phyloP scores from a whole-genome alignment of 1,140 invertebrate genomes.

The Stegodyphus dumicola region DNA sequence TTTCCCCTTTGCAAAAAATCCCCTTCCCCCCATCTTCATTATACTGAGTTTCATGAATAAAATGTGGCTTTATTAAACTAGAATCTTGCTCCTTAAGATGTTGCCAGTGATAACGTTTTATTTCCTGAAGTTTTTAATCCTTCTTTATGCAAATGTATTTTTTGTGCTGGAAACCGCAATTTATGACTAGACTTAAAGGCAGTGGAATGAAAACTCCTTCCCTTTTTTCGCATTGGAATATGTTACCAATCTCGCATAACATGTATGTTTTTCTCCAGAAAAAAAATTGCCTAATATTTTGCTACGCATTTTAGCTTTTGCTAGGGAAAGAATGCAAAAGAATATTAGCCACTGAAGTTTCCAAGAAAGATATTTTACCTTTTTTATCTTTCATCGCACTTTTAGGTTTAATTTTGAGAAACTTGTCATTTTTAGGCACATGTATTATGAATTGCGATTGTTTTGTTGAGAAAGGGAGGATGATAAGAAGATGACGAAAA shows the following conservation, averaged over 20 bases:
- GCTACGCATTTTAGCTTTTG: too few relatives aligned
- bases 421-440: too few relatives aligned
- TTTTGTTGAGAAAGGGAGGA: too few relatives aligned
- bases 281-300: too few relatives aligned
- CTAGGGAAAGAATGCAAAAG: too few relatives aligned
- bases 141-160: slow-evolving; percentile 33
- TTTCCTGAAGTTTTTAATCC: slow-evolving; percentile 32
- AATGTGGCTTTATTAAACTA: slow-evolving; percentile 16
- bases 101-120: slow-evolving; percentile 8
- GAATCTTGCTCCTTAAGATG: slow-evolving; percentile 2
- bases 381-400: too few relatives aligned
- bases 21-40: background rate
- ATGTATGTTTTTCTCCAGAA: too few relatives aligned
- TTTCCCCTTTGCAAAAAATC: background rate
- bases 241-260: background rate
- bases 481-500: too few relatives aligned
- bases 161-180: background rate
- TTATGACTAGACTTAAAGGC: background rate
- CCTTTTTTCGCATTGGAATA: background rate
- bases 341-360: too few relatives aligned
- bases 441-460: too few relatives aligned
- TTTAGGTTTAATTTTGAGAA: too few relatives aligned
- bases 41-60: slow-evolving; percentile 22
- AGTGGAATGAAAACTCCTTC: background rate
- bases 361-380: too few relatives aligned